Percentiles rank a stretch among this genome's conserved stretches.
Evolutionary conservation across 2,113 vertebrate genomes (phyloP).

Genomic region (Phycodurus eques): DNA sequence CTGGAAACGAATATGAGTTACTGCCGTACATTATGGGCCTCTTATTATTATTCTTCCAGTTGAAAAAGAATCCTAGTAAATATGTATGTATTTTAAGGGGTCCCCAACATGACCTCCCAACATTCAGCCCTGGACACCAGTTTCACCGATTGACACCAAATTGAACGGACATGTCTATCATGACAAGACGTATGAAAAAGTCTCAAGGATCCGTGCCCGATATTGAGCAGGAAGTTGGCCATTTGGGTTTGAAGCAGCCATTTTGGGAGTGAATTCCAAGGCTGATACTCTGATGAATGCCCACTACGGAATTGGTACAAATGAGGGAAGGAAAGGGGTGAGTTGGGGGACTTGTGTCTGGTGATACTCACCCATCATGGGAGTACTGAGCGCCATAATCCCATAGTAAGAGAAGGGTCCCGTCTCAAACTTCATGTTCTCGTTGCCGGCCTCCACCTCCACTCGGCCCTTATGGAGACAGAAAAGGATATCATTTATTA

Average conservation of each 20-base stretch:
- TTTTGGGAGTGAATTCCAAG: not conserved
- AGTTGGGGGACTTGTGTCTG: not conserved
- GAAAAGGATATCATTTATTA: not conserved
- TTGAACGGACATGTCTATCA: too few species aligned
- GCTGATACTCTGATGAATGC: not conserved
- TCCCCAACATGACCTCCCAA: too few species aligned
- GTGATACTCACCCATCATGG: slow-evolving; percentile 58
- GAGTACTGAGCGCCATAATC: slow-evolving; percentile 82
- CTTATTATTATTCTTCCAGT: too few species aligned
- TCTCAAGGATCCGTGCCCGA: not conserved
- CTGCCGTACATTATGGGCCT: too few species aligned
- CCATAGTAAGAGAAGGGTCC: slow-evolving; percentile 93
- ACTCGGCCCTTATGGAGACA: slow-evolving; percentile 82
- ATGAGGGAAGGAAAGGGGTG: not conserved
- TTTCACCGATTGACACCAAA: too few species aligned
- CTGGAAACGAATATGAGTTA: too few species aligned
- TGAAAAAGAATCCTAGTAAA: too few species aligned
- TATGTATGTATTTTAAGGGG: too few species aligned
- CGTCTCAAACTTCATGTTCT: slow-evolving; percentile 97
- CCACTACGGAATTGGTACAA: not conserved
- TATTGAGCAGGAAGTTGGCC: not conserved
- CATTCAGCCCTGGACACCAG: too few species aligned
- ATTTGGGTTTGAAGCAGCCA: not conserved
- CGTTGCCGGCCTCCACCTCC: slow-evolving; percentile 92
- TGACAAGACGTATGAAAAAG: too few species aligned